These are phyloP conservation scores for Ranitomeya variabilis DNA, from an alignment of 2,113 vertebrate species.

Conservation along the genomic window DNA sequence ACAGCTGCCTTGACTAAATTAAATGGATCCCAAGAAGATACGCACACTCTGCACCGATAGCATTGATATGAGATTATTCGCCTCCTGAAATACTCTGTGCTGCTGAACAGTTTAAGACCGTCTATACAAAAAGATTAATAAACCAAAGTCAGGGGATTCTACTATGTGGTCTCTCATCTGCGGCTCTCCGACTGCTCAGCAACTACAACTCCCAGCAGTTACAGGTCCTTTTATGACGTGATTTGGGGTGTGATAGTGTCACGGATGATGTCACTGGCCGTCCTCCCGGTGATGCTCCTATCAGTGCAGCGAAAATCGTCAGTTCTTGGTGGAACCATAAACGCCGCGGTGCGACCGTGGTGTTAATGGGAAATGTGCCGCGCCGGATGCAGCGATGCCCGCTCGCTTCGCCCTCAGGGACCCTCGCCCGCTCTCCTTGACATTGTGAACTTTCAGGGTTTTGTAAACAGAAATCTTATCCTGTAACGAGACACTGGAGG, in stretches of 20 bases:
- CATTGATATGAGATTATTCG: too few relatives aligned
- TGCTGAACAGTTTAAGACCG: neutral
- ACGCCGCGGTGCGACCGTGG: neutral
- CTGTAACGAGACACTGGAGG: neutral
- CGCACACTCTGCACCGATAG: too few relatives aligned
- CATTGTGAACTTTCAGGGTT: constrained; percentile 4
- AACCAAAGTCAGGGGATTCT: too few relatives aligned
- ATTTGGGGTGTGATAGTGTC: neutral
- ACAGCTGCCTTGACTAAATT: neutral
- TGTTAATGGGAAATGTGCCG: constrained; percentile 24
- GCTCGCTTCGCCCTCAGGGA: neutral
- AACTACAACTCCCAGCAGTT: too few relatives aligned
- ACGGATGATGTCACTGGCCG: neutral
- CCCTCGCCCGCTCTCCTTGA: constrained; percentile 13
- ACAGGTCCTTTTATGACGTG: too few relatives aligned
- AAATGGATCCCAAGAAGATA: too few relatives aligned
- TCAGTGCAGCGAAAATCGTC: constrained; percentile 21
- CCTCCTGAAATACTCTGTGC: neutral
- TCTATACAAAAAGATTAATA: too few relatives aligned
- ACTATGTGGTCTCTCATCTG: too few relatives aligned
- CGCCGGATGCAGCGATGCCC: neutral
- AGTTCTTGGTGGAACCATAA: neutral
- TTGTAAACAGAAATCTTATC: constrained; percentile 45
- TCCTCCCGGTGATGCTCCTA: neutral
- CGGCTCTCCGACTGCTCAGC: too few relatives aligned